Conservation (phyloP, 2,113 vertebrate species). For the Cairina moschata region DNA sequence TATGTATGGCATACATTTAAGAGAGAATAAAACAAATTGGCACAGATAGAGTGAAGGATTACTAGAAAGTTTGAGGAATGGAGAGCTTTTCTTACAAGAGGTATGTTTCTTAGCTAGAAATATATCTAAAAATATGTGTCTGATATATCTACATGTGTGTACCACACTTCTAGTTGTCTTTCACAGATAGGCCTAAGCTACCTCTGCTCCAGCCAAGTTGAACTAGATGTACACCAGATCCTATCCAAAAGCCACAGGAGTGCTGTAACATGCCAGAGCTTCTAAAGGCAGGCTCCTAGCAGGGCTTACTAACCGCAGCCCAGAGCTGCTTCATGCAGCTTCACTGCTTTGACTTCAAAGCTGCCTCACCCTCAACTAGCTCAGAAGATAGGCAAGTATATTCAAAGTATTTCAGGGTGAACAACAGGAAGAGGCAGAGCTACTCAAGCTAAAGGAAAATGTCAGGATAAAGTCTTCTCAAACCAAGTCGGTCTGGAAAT, state of each 20-base stretch:
- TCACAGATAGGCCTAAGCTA: neutral
- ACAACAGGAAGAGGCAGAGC: neutral
- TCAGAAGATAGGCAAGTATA: neutral
- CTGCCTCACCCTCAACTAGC: neutral
- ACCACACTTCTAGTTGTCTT: neutral
- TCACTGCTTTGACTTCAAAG: neutral
- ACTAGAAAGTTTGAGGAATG: neutral
- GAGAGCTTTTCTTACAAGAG: neutral
- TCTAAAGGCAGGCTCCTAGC: neutral
- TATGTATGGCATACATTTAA: neutral
- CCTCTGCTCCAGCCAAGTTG: neutral
- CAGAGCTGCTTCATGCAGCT: neutral
- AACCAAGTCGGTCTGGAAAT: neutral
- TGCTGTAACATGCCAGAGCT: rapidly evolving
- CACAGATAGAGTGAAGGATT: neutral
- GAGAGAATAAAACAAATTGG: neutral
- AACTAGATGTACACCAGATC: neutral
- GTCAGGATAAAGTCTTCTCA: neutral
- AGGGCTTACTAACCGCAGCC: neutral
- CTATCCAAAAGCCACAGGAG: neutral
- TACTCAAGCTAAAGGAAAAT: neutral
- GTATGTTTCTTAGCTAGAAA: neutral
- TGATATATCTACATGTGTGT: rapidly evolving
- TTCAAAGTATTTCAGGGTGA: neutral
- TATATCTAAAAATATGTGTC: neutral